These are phyloP conservation scores for Pelmatolapia mariae DNA, from an alignment of 2,113 vertebrate genomes.

Conservation along the genomic window DNA sequence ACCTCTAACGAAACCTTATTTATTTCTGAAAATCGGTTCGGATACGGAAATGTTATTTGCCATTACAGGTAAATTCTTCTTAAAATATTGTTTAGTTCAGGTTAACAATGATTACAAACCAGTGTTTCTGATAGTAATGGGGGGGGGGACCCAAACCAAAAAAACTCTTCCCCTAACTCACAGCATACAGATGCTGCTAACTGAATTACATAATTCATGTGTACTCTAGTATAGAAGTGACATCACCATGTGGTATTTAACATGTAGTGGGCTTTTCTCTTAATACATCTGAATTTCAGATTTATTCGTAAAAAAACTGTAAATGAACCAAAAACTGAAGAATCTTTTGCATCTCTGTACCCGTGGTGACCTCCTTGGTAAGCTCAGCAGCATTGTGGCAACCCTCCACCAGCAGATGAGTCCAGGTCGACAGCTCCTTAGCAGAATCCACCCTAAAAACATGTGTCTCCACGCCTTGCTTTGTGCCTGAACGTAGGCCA, in stretches of 20 bases:
- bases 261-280: not conserved
- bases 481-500: slow-evolving; percentile 86
- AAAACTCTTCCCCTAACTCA: not conserved
- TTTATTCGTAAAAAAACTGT: not conserved
- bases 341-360: slow-evolving; percentile 51
- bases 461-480: slow-evolving; percentile 92
- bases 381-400: slow-evolving; percentile 91
- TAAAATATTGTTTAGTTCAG: not conserved
- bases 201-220: not conserved
- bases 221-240: not conserved
- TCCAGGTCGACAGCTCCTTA: slow-evolving; percentile 91
- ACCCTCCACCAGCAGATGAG: slow-evolving; percentile 91
- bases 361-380: slow-evolving; percentile 91
- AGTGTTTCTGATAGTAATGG: not conserved
- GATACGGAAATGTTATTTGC: rapidly evolving
- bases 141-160: not conserved
- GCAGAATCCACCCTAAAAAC: slow-evolving; percentile 90
- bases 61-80: not conserved
- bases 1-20: rapidly evolving
- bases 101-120: not conserved
- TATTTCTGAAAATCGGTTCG: rapidly evolving
- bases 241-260: not conserved
- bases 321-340: not conserved
- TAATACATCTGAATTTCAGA: not conserved
- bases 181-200: not conserved